Conservation (phyloP, 2,797 vertebrate species). For the Emys orbicularis region DNA sequence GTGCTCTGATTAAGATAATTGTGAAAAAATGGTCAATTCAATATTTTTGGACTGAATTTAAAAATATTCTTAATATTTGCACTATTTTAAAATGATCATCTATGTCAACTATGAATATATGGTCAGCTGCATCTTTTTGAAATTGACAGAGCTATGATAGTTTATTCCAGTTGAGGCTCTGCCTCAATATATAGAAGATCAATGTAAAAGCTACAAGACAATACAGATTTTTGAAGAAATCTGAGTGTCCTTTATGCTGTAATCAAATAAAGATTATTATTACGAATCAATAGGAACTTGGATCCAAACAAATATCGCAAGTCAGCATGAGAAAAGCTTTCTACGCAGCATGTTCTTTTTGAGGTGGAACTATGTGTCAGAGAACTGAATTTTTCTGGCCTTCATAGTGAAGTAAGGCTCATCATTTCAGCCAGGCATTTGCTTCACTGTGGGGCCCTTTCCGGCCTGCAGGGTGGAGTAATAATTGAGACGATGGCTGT, state of each 20-base stretch:
- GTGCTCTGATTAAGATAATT: not conserved
- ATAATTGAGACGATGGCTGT: fast-evolving
- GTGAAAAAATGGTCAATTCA: not conserved
- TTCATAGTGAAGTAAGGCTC: not conserved
- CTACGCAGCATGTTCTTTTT: fast-evolving
- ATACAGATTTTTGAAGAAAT: not conserved
- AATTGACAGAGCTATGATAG: not conserved
- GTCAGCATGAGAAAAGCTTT: not conserved
- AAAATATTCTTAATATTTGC: not conserved
- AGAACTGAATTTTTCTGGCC: not conserved
- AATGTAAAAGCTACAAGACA: not conserved
- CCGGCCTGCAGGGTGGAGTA: not conserved
- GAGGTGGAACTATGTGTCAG: not conserved
- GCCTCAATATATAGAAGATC: not conserved
- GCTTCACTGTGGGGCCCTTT: not conserved
- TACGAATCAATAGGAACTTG: not conserved
- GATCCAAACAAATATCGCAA: not conserved
- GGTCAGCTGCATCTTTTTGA: not conserved
- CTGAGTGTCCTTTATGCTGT: fast-evolving
- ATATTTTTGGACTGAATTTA: not conserved
- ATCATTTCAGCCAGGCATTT: fast-evolving
- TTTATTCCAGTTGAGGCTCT: not conserved
- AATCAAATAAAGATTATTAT: not conserved
- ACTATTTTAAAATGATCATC: not conserved
- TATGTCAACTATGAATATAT: too few relatives aligned